Base-by-base conservation (phyloP, 2,888 invertebrate species). In the Caenorhabditis afra region DNA sequence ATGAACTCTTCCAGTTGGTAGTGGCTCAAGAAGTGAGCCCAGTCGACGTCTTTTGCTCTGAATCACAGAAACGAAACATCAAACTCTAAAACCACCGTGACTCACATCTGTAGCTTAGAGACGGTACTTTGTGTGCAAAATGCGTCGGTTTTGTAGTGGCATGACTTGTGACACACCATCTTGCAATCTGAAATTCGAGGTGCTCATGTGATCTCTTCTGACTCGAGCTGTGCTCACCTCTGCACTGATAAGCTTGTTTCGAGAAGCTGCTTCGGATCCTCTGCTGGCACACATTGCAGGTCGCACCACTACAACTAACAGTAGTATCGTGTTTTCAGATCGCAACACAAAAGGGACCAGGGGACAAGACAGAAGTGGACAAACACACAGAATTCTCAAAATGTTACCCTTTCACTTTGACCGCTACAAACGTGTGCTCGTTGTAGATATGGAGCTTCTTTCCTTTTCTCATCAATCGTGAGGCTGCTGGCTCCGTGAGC, bases 181-280 rank as follows among this genome's bases (percentile, higher is more conserved):
- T 88, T 87, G 76, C 90, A 90, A 67, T 90, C 90, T 90, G 66
- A 53, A 86, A 66, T 55, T 47, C 14, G 22, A 18, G 44, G 35
- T 29, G 29, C 29, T 29, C 29, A 29, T 7, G 29, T 29, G 29
- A 29, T 7, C 29, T 3, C 29, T 64, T 50, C 12, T 39, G 7
- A 14, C 16, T n/a, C 12, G 1, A 8, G 20, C 35, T 29, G 1
- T 35, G 35, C 73, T 53, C 20, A 90, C 90, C 90, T 86, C 90
- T 75, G 67, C 90, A 90, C 73, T 90, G 90, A 73, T 90, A 90
- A 39, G 89, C 90, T 71, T 90, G 90, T 61, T 88, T 90, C 3
- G 87, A 86, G 78, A 90, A 89, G 50, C 87, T 88, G 44, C 86
- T 76, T 35, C 84, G 79, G 58, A 90, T 89, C 52, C 85, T 77